Evolutionary conservation across 1,140 invertebrate genomes (phyloP).

Genomic region (Diabrotica virgifera): DNA sequence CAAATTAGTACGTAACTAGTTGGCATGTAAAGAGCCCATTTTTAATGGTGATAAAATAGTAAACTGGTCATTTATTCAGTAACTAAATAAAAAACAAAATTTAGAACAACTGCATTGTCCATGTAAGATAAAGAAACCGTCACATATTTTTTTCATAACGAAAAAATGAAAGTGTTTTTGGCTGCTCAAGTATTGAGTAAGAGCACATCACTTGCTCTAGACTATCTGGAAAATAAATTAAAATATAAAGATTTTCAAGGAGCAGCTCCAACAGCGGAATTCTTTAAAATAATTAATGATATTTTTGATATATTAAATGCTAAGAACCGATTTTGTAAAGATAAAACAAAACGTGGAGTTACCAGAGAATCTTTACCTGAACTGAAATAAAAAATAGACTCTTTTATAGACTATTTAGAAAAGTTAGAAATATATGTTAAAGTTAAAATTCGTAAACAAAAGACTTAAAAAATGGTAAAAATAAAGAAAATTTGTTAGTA

Average conservation of each 20-base stretch:
- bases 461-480: not conserved
- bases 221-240: not conserved
- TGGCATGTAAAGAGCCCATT: too few species aligned
- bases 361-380: not conserved
- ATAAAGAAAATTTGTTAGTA: too few species aligned
- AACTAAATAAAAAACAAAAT: constrained; percentile 26
- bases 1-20: too few species aligned
- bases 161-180: too few species aligned
- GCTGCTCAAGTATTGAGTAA: not conserved
- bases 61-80: too few species aligned
- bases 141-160: not conserved
- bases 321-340: constrained; percentile 21
- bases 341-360: not conserved
- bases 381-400: not conserved
- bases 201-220: not conserved
- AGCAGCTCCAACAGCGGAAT: constrained; percentile 18
- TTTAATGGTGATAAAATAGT: too few species aligned
- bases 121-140: not conserved
- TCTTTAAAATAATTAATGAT: constrained; percentile 25
- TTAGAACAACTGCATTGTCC: constrained; percentile 8
- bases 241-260: constrained; percentile 18
- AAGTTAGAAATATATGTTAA: not conserved
- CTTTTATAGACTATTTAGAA: not conserved
- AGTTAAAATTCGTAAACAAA: not conserved
- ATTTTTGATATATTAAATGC: constrained; percentile 26